phyloP scores from a whole-genome alignment of 1,140 invertebrate genomes.

The Bombyx mandarina region DNA sequence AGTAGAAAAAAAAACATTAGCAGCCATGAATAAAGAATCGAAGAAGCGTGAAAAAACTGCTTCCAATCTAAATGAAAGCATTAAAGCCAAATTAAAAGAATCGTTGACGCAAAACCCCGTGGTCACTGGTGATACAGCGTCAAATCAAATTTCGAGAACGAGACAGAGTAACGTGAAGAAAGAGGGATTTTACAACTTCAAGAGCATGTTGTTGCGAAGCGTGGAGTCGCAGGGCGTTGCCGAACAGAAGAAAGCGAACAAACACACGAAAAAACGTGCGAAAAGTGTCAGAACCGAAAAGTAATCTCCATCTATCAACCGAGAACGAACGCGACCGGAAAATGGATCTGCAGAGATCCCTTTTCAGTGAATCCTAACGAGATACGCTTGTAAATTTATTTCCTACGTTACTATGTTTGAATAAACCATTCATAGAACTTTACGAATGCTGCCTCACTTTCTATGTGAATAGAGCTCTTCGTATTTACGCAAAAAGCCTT shows the following conservation, averaged over 20 bases:
- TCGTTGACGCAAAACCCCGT: background rate
- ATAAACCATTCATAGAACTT: slow-evolving; percentile 12
- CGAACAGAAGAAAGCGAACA: slow-evolving; percentile 10
- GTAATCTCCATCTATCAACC: slow-evolving; percentile 26
- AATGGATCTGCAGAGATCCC: slow-evolving; percentile 12
- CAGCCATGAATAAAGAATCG: slow-evolving; percentile 17
- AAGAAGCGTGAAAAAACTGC: slow-evolving; percentile 11
- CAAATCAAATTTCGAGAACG: slow-evolving; percentile 9
- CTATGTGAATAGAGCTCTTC: too few species aligned
- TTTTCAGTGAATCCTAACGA: slow-evolving; percentile 20
- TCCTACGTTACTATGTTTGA: slow-evolving; percentile 19
- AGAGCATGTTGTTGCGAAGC: slow-evolving; percentile 26
- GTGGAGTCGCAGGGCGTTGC: slow-evolving; percentile 18
- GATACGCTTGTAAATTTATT: slow-evolving; percentile 21
- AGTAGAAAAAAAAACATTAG: too few species aligned
- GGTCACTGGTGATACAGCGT: slow-evolving; percentile 1
- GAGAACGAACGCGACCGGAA: slow-evolving; percentile 8
- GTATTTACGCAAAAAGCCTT: too few species aligned
- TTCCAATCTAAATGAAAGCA: background rate
- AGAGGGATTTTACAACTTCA: slow-evolving; percentile 28
- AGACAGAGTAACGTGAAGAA: slow-evolving; percentile 24
- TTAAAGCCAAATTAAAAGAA: slow-evolving; percentile 11
- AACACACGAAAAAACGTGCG: slow-evolving; percentile 17
- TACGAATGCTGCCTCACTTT: too few species aligned
- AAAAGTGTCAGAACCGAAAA: slow-evolving; percentile 20